Evolutionary conservation across 2,113 vertebrate species (phyloP), one percentile per base, ranked within the genome.

Genomic region (Megatriorchis doriae): DNA sequence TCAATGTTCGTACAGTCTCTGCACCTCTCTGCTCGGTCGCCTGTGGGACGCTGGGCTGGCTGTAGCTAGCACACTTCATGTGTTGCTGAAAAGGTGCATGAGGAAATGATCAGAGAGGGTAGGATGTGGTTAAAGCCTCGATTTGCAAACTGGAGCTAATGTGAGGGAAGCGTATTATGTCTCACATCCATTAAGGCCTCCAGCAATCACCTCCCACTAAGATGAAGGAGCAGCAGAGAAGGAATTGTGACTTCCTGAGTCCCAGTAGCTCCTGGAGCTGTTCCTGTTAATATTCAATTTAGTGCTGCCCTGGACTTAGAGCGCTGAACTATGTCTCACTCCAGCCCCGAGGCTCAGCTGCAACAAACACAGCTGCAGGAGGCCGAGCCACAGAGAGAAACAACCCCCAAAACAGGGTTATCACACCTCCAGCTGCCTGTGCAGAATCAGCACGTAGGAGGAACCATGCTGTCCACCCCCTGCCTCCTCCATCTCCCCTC

Each of bases 121-220:
- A 95, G 95, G 93, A 97, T 96, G 95, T 97, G 95, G 96, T 95
- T 96, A 95, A 96, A 96, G 95, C 89, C 91, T 96, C 38, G 1
- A 79, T 89, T 94, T 95, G 91, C 94, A 82, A 95, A 83, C 87
- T 88, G 87, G 94, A 94, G 95, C 94, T 95, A 73, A 91, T 73
- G 87, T 50, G 81, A 94, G 91, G 81, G 81, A 95, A 95, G 81
- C 42, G 16, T 47, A 65, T 89, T 87, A 78, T 19, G 56, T 56
- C 85, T 96, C 79, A 87, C 74, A 86, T 87, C 89, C 84, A 89
- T 89, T 91, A 94, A 87, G 81, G 86, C 86, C 94, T 96, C 84
- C 71, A 97, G 89, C 90, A 94, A 83, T 74, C 94, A 80, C 85
- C 91, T 95, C 93, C 85, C 79, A 45, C 23, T 40, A 93, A 94